Base-by-base conservation (phyloP, 2,797 vertebrate genomes). In the Carcharodon carcharias region DNA sequence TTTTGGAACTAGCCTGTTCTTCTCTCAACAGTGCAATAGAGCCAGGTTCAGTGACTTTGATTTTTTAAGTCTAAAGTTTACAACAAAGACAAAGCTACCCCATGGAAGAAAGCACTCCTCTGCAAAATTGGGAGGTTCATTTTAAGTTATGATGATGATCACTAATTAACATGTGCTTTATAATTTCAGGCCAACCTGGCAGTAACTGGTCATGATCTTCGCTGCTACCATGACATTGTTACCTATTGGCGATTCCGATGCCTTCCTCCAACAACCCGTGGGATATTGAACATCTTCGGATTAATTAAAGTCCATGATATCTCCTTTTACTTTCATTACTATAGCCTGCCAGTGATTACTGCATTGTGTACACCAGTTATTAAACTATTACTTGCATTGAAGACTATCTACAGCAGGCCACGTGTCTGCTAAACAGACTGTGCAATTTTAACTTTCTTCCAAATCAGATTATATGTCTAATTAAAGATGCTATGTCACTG, bases 271-370 rank as follows among this genome's bases (percentile, higher is more conserved):
- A 95, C 96, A 18, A 96, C 80, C 63, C 92, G 85, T 67, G 96
- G 96, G 9, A 96, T 96, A n/a, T 91, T 96, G 61, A 96, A 85
- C 54, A 94, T 96, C 35, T 96, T 96, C 71, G 96, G 96, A 28
- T 73, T 96, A 71, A 85, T 96, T 40, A 96, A 93, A 8, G 96
- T 96, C 77, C 56, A 96, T 21, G 96, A 96, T 14, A 71, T 96
- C 50, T 96, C 96, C 93, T 96, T 96, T 95, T 96, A 96, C 82
- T 95, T 96, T 71, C 96, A 96, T 26, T 96, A 96, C 92, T 96
- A 96, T 67, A 96, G 96, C 35, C 92, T 96, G 96, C 96, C 96
- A 35, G 82, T 96, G 23, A 96, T 96, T 67, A 96, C 96, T 1
- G 96, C 96, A 40, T 93, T 96, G 45, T 96, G 96, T 95, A 96